phyloP scores from a whole-genome alignment of 2,113 vertebrate genomes.

The Astur gentilis region DNA sequence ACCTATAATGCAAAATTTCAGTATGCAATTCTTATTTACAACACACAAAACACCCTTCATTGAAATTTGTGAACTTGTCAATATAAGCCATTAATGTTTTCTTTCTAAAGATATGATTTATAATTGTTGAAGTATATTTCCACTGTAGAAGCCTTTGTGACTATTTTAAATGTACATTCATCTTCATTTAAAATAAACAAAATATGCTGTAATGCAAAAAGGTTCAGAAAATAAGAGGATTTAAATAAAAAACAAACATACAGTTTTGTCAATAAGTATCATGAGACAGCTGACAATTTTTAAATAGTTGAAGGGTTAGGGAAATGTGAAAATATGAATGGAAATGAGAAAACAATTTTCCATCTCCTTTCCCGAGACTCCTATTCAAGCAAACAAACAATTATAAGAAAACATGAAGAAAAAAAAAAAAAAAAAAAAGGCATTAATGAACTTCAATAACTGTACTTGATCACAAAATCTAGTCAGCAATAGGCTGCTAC shows the following conservation, averaged over 20 bases:
- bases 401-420: neutral
- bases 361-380: neutral
- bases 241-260: neutral
- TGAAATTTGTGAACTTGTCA: neutral
- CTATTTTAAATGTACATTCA: neutral
- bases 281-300: neutral
- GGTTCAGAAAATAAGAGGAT: neutral
- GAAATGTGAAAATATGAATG: neutral
- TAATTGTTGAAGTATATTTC: neutral
- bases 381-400: neutral
- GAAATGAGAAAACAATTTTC: neutral
- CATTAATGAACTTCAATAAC: neutral
- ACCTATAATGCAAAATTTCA: neutral
- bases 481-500: neutral
- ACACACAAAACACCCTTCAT: neutral
- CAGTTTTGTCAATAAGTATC: neutral
- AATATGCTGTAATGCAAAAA: neutral
- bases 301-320: neutral
- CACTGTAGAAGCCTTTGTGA: neutral
- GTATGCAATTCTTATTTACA: neutral
- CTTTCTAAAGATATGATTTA: neutral
- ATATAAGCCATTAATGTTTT: neutral
- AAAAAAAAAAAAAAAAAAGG: neutral
- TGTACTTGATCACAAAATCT: neutral
- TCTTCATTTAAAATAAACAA: constrained; percentile 32